These are phyloP conservation scores for Anarsia innoxiella DNA, from an alignment of 2,888 invertebrate species.

Conservation along the genomic window DNA sequence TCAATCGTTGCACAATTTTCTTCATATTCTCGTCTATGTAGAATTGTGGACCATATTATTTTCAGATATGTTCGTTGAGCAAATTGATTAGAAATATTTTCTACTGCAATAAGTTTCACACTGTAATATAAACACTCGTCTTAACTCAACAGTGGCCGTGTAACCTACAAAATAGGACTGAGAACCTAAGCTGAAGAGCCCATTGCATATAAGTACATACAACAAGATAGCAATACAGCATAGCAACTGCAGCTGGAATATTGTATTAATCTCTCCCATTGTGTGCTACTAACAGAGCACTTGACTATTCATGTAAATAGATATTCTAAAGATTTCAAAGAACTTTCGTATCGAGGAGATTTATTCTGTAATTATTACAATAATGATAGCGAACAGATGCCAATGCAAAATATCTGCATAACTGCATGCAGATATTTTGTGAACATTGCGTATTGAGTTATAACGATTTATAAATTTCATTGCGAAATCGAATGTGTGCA, in stretches of 20 bases:
- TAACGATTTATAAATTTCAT: too few species aligned
- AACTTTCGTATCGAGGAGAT: constrained; percentile 4
- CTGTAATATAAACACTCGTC: too few species aligned
- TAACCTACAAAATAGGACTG: constrained; percentile 49
- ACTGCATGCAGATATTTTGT: too few species aligned
- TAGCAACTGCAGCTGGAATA: constrained; percentile 32
- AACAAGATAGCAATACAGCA: constrained; percentile 17
- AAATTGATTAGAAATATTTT: too few species aligned
- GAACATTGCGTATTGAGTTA: too few species aligned
- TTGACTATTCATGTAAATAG: constrained; percentile 38
- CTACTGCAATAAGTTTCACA: too few species aligned
- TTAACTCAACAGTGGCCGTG: too few species aligned
- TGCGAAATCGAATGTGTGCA: too few species aligned
- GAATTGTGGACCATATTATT: too few species aligned
- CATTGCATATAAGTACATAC: constrained; percentile 23
- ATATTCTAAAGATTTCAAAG: constrained; percentile 16
- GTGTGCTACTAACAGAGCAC: constrained; percentile 37
- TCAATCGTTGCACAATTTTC: constrained; percentile 18
- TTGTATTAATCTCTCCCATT: constrained; percentile 60
- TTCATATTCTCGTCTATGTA: too few species aligned
- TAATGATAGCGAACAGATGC: constrained; percentile 6
- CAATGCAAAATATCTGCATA: constrained; percentile 7
- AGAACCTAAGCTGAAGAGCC: too few species aligned
- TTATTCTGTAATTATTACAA: constrained; percentile 7
- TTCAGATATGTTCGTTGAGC: too few species aligned